A percentile compares a stretch with the other conserved stretches of the same genome.
Conservation (phyloP, 2,888 invertebrate genomes). For the Drosophila recens region DNA sequence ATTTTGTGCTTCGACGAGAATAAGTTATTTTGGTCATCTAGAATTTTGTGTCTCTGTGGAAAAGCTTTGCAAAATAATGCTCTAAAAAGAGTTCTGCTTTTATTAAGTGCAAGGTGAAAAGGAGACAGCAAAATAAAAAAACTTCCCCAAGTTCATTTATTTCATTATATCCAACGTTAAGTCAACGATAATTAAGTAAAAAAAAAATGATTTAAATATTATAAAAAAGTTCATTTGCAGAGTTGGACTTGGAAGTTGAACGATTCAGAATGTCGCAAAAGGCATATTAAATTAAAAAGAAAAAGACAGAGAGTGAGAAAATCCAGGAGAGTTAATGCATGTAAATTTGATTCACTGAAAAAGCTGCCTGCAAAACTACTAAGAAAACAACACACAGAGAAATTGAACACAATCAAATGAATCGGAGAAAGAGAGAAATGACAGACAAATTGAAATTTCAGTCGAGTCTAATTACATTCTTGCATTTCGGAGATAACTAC, state of each 20-base stretch:
- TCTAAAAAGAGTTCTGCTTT: too few relatives aligned
- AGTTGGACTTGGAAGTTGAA: not conserved
- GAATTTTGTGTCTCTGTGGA: not conserved
- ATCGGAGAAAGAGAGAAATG: not conserved
- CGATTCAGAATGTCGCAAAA: not conserved
- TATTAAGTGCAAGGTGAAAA: too few relatives aligned
- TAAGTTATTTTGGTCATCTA: not conserved
- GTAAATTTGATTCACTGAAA: not conserved
- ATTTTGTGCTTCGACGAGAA: not conserved
- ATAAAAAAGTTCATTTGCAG: too few relatives aligned
- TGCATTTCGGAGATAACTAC: not conserved
- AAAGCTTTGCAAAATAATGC: not conserved
- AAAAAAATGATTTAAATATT: too few relatives aligned
- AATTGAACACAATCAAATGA: not conserved
- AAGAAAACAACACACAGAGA: not conserved
- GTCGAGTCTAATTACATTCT: not conserved
- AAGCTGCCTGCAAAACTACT: not conserved
- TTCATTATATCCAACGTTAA: too few relatives aligned
- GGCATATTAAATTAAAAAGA: not conserved
- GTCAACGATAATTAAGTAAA: too few relatives aligned
- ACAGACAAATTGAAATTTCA: not conserved
- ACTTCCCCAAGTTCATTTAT: too few relatives aligned
- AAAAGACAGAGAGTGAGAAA: not conserved
- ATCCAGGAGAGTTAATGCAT: not conserved
- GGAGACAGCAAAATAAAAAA: too few relatives aligned